A percentile compares a stretch with the other conserved stretches of the same genome.
These are phyloP conservation scores for Liolophura sinensis DNA, from an alignment of 1,140 invertebrate species.

Conservation along the genomic window DNA sequence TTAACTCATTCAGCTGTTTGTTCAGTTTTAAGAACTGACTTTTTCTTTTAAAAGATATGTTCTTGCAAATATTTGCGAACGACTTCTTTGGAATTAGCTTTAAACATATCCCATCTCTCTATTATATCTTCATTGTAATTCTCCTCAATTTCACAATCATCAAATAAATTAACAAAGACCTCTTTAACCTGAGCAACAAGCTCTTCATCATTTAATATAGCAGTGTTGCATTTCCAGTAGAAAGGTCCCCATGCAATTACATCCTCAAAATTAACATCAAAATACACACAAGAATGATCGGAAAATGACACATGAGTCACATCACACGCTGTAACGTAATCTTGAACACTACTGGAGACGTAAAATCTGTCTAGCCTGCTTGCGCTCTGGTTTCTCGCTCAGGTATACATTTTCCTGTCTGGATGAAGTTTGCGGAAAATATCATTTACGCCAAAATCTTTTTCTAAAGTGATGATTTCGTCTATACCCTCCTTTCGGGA, in stretches of 20 bases:
- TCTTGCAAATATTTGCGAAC: background rate
- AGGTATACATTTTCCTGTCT: too few relatives aligned
- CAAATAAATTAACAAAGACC: background rate
- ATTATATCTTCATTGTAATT: background rate
- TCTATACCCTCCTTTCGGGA: too few relatives aligned
- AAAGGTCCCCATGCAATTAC: background rate
- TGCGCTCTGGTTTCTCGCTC: too few relatives aligned
- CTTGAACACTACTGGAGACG: background rate
- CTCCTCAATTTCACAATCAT: background rate
- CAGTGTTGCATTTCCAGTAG: slow-evolving; percentile 5
- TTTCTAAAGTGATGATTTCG: too few relatives aligned
- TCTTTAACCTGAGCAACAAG: background rate
- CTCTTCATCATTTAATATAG: background rate
- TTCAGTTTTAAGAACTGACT: too few relatives aligned
- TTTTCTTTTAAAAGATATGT: too few relatives aligned
- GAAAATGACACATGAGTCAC: background rate
- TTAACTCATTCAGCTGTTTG: too few relatives aligned
- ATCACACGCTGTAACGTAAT: background rate
- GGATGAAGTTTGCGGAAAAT: too few relatives aligned
- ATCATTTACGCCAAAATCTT: background rate
- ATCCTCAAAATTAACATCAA: too few relatives aligned
- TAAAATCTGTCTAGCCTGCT: too few relatives aligned
- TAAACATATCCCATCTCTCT: background rate
- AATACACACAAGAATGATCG: background rate
- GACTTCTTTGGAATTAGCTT: background rate